phyloP scores from a whole-genome alignment of 2,888 invertebrate genomes.

The Brachynemurus nebulosus region DNA sequence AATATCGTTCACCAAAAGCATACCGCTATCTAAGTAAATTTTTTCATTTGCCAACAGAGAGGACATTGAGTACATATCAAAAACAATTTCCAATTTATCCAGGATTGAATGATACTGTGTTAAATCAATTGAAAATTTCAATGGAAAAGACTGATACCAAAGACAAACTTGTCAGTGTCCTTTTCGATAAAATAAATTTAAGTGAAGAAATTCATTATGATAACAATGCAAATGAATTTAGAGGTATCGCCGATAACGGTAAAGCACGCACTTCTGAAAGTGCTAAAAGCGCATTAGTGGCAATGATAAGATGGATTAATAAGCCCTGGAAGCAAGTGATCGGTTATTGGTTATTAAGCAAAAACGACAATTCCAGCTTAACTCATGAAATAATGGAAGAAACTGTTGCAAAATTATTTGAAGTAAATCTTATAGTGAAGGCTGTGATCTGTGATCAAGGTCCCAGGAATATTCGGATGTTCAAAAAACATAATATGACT shows the following conservation, averaged over 20 bases:
- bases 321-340: not conserved
- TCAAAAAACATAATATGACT: conserved; percentile 1
- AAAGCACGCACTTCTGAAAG: not conserved
- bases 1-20: conserved; percentile 1
- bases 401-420: not conserved
- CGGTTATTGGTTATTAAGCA: not conserved
- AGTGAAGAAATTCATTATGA: conserved; percentile 1
- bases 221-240: not conserved
- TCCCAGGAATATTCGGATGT: not conserved
- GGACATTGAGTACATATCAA: not conserved
- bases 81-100: conserved; percentile 1
- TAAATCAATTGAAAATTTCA: not conserved
- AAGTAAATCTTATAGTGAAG: conserved; percentile 1
- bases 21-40: not conserved
- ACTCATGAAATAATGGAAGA: conserved; percentile 1
- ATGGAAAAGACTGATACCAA: not conserved
- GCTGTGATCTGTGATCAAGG: conserved; percentile 1
- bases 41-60: not conserved
- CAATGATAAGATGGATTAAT: conserved; percentile 2
- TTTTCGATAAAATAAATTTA: not conserved
- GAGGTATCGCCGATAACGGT: not conserved
- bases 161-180: conserved; percentile 1
- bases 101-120: not conserved
- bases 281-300: not conserved
- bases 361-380: not conserved